Evolutionary conservation across 2,113 vertebrate genomes (phyloP).

Genomic region (Pao palembangensis): DNA sequence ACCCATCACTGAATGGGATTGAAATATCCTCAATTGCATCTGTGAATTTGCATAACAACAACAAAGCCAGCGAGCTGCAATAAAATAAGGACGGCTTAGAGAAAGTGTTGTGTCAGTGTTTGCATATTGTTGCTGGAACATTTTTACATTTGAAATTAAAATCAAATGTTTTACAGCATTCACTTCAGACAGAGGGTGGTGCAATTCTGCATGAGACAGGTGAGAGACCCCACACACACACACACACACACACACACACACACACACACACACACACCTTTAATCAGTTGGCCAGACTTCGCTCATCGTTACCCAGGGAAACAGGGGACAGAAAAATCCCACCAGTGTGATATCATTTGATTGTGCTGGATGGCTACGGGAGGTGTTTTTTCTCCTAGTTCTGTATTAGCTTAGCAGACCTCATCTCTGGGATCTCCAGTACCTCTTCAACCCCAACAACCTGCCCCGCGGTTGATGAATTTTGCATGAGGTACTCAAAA

Average conservation of each 20-base stretch:
- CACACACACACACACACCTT: conserved; percentile 14
- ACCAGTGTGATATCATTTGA: conserved; percentile 36
- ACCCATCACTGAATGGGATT: background rate
- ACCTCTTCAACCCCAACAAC: conserved; percentile 29
- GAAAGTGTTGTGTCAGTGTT: too few relatives aligned
- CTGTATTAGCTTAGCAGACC: conserved; percentile 30
- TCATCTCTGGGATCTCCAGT: conserved; percentile 47
- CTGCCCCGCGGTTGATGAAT: conserved; percentile 48
- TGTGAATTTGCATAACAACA: too few relatives aligned
- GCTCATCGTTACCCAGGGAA: conserved; percentile 60
- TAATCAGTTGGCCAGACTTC: conserved; percentile 53
- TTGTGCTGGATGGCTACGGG: conserved; percentile 23
- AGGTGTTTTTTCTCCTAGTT: conserved; percentile 17
- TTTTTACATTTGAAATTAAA: too few relatives aligned
- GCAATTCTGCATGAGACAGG: too few relatives aligned
- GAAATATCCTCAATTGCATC: background rate
- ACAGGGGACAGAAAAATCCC: conserved; percentile 49
- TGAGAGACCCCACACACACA: too few relatives aligned
- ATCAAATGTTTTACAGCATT: too few relatives aligned
- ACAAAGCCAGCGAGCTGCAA: too few relatives aligned
- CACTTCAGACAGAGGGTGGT: too few relatives aligned
- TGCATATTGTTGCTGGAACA: too few relatives aligned
- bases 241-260: background rate
- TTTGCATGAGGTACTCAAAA: conserved; percentile 50
- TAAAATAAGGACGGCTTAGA: too few relatives aligned